Conservation (phyloP, 2,113 vertebrate genomes). For the Nerophis ophidion region DNA sequence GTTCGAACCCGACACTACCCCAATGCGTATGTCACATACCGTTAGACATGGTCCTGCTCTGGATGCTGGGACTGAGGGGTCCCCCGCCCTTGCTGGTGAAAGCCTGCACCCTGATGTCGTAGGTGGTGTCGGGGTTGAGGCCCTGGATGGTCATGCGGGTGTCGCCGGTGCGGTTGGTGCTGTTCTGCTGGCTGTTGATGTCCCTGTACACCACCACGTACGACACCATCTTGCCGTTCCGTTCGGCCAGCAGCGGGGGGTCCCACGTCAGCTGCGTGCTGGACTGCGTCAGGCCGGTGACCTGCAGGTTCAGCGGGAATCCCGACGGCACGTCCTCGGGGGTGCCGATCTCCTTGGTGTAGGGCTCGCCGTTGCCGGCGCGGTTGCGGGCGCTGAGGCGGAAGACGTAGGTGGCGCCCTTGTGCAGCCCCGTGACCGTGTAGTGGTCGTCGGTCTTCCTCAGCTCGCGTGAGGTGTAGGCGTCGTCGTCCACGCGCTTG, state of each 20-base stretch:
- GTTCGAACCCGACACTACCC: conserved; percentile 7
- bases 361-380: conserved; percentile 87
- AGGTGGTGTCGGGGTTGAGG: conserved; percentile 92
- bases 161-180: conserved; percentile 78
- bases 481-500: conserved; percentile 83
- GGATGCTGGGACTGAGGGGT: conserved; percentile 96
- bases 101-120: conserved; percentile 89
- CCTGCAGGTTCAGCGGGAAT: conserved; percentile 87
- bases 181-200: conserved; percentile 93
- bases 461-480: conserved; percentile 81
- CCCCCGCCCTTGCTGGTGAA: conserved; percentile 86
- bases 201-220: conserved; percentile 91
- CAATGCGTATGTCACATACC: conserved; percentile 75
- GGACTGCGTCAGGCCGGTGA: conserved; percentile 88
- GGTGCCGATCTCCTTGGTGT: conserved; percentile 87
- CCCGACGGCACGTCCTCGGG: conserved; percentile 83
- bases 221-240: conserved; percentile 84
- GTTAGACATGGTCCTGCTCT: conserved; percentile 93
- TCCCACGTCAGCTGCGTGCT: conserved; percentile 93
- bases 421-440: conserved; percentile 87
- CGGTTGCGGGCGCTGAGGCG: conserved; percentile 87
- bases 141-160: conserved; percentile 77
- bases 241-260: conserved; percentile 81
- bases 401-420: conserved; percentile 90
- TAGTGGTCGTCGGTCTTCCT: conserved; percentile 85